Conservation (phyloP, 2,888 invertebrate species). For the Keiferia lycopersicella region DNA sequence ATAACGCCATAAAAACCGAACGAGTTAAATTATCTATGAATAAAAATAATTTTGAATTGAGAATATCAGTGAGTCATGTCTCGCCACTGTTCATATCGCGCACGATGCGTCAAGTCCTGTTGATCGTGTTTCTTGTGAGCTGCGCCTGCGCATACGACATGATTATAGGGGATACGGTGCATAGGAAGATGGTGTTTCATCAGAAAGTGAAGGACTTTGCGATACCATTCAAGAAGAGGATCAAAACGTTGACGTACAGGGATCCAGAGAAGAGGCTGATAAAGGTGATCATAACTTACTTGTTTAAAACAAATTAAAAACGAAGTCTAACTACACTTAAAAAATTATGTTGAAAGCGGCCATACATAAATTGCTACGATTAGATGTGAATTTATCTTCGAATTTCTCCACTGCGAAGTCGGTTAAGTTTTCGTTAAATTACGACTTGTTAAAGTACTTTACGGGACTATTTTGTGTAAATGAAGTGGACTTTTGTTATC, state of each 20-base stretch:
- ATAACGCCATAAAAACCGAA: too few species aligned
- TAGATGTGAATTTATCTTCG: too few species aligned
- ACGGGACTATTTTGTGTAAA: too few species aligned
- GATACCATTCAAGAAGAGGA: constrained; percentile 73
- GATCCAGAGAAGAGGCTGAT: constrained; percentile 70
- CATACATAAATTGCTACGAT: too few species aligned
- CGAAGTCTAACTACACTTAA: too few species aligned
- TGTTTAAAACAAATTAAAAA: too few species aligned
- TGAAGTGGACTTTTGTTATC: too few species aligned
- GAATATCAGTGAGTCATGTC: constrained; percentile 28
- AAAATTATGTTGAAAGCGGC: too few species aligned
- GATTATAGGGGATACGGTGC: constrained; percentile 73
- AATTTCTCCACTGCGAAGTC: too few species aligned
- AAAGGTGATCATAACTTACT: constrained; percentile 48
- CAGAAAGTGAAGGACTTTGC: constrained; percentile 74
- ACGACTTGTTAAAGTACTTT: too few species aligned
- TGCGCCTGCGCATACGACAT: constrained; percentile 63
- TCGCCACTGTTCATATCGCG: neutral
- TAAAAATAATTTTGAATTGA: constrained; percentile 46
- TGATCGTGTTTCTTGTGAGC: constrained; percentile 44
- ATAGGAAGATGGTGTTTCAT: constrained; percentile 75
- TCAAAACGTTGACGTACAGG: constrained; percentile 60
- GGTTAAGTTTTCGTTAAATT: too few species aligned
- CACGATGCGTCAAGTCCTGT: constrained; percentile 61
- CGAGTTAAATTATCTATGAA: too few species aligned